Conservation (phyloP, 2,113 vertebrate species). For the Rynchops niger region DNA sequence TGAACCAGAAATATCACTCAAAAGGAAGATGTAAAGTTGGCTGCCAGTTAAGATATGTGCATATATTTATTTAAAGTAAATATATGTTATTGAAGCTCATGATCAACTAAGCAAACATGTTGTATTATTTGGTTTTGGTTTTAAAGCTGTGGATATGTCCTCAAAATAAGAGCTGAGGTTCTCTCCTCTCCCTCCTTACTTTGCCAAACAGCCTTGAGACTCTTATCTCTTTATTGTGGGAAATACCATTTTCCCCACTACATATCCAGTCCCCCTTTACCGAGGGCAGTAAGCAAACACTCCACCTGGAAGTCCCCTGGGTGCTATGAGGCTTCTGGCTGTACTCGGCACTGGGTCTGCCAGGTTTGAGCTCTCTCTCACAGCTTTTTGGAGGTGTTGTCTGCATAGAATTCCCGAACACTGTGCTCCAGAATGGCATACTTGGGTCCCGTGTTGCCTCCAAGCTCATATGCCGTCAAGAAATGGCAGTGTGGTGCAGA, state of each 20-base stretch:
- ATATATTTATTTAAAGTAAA: background rate
- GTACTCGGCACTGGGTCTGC: background rate
- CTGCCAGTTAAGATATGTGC: background rate
- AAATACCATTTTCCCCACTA: background rate
- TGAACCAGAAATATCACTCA: background rate
- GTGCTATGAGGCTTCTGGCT: background rate
- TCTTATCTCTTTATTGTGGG: background rate
- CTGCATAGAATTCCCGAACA: background rate
- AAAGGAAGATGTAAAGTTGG: background rate
- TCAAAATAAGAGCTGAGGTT: background rate
- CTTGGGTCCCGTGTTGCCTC: background rate
- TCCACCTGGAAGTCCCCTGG: background rate
- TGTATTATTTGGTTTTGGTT: background rate
- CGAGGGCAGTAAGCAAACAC: rapidly evolving
- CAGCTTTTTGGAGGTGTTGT: background rate
- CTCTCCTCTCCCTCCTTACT: background rate
- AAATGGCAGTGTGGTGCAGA: background rate
- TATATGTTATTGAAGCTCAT: background rate
- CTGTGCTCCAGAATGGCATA: background rate
- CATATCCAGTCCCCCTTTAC: background rate
- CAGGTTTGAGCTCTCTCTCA: background rate
- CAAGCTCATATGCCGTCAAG: background rate
- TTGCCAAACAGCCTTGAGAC: background rate
- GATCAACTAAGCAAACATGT: background rate
- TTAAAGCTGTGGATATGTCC: background rate